Evolutionary conservation across 1,140 invertebrate species (phyloP).

Genomic region (Hesperophylax magnus): DNA sequence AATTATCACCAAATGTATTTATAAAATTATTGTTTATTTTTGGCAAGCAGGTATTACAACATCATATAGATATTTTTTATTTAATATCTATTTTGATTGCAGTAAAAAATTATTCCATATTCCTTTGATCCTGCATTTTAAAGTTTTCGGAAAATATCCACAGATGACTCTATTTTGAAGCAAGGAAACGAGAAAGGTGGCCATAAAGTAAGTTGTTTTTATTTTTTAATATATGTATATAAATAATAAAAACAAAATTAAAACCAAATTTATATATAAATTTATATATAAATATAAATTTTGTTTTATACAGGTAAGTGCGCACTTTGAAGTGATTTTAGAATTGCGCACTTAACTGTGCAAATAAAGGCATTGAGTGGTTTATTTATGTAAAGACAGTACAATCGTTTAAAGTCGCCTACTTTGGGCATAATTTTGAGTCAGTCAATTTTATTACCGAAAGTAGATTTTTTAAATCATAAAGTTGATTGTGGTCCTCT

Average conservation of each 20-base stretch:
- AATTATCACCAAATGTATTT: not conserved
- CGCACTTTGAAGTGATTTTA: too few relatives aligned
- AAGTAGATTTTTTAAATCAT: too few relatives aligned
- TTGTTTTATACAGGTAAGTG: too few relatives aligned
- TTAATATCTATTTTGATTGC: not conserved
- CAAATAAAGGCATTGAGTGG: not conserved
- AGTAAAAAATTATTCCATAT: not conserved
- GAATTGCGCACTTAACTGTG: not conserved
- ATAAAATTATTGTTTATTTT: not conserved
- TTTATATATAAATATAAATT: too few relatives aligned
- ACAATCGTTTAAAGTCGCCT: too few relatives aligned
- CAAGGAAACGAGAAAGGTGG: not conserved
- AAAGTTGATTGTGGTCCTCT: too few relatives aligned
- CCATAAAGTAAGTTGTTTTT: not conserved
- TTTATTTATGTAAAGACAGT: too few relatives aligned
- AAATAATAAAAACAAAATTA: too few relatives aligned
- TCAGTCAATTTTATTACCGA: too few relatives aligned
- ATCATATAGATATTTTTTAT: not conserved
- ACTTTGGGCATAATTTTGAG: too few relatives aligned
- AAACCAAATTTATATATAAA: too few relatives aligned
- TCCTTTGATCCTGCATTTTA: not conserved
- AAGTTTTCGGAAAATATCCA: constrained; percentile 2
- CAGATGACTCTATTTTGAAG: constrained; percentile 1
- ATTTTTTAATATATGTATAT: not conserved
- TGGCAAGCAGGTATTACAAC: not conserved